These are phyloP conservation scores for Odontomachus brunneus DNA, from an alignment of 1,140 invertebrate genomes.

Conservation along the genomic window DNA sequence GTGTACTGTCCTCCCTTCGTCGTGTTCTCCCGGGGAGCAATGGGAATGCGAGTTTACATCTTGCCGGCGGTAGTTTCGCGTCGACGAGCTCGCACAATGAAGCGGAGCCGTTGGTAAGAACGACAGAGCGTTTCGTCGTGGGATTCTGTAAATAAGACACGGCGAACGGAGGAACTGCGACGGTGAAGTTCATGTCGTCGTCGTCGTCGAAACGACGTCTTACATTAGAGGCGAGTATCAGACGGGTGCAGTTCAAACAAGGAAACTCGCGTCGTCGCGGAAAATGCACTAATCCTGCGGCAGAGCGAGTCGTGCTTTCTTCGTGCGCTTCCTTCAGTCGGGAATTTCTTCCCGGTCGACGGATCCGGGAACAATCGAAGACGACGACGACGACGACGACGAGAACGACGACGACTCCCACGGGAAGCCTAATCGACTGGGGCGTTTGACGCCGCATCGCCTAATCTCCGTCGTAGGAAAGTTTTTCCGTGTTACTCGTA, in stretches of 20 bases:
- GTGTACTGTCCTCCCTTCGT: not conserved
- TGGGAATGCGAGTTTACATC: slow-evolving; percentile 31
- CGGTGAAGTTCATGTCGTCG: slow-evolving; percentile 14
- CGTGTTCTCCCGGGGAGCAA: not conserved
- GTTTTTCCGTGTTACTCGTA: slow-evolving; percentile 24
- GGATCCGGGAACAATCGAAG: slow-evolving; percentile 38
- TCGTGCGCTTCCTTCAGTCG: not conserved
- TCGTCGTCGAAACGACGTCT: slow-evolving; percentile 15
- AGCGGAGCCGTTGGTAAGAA: slow-evolving; percentile 48
- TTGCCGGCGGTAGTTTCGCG: slow-evolving; percentile 31
- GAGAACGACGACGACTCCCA: slow-evolving; percentile 6
- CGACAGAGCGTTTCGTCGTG: slow-evolving; percentile 44
- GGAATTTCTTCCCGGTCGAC: not conserved
- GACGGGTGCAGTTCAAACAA: slow-evolving; percentile 42
- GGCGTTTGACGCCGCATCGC: slow-evolving; percentile 28
- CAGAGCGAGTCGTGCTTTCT: not conserved
- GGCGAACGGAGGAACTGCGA: not conserved
- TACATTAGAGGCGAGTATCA: slow-evolving; percentile 25
- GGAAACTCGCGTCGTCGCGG: slow-evolving; percentile 10
- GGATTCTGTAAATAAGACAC: slow-evolving; percentile 51
- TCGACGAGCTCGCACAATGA: slow-evolving; percentile 49
- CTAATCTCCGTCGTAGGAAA: slow-evolving; percentile 18
- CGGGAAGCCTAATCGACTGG: slow-evolving; percentile 24
- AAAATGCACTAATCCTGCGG: slow-evolving; percentile 17
- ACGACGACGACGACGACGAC: not conserved